Evolutionary conservation across 2,113 vertebrate genomes (phyloP).

Genomic region (Chaetodon auriga): DNA sequence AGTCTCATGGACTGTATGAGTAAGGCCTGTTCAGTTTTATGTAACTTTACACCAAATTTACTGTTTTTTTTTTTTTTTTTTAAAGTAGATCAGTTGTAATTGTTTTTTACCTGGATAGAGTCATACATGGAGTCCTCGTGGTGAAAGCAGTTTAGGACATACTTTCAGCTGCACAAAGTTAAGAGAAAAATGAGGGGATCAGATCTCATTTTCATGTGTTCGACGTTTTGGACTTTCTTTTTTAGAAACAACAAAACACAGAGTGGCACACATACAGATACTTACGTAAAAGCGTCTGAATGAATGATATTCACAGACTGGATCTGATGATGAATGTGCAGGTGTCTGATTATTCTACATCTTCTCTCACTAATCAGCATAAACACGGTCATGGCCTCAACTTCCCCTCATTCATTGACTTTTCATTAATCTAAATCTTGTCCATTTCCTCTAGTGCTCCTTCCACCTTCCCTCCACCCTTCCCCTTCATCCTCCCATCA

Average conservation of each 20-base stretch:
- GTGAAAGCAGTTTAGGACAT: not conserved
- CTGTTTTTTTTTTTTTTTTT: too few species aligned
- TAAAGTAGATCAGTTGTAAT: not conserved
- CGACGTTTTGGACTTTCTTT: not conserved
- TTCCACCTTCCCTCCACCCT: constrained; percentile 50
- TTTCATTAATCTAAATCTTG: constrained; percentile 53
- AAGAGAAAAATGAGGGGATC: not conserved
- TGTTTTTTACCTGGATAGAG: not conserved
- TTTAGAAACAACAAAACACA: not conserved
- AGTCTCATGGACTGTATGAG: not conserved
- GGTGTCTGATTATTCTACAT: not conserved
- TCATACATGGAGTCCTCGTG: not conserved
- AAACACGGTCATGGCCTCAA: constrained; percentile 1
- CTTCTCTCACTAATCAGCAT: constrained; percentile 34
- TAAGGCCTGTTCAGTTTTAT: not conserved
- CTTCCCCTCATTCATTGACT: constrained; percentile 21
- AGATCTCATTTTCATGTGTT: not conserved
- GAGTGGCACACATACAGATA: not conserved
- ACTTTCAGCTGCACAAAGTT: not conserved
- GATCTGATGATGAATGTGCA: constrained; percentile 5
- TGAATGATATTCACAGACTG: not conserved
- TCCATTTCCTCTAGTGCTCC: constrained; percentile 60
- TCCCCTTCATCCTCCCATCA: constrained; percentile 57
- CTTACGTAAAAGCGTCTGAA: not conserved
- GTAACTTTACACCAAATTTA: not conserved